A percentile compares a stretch with the other conserved stretches of the same genome.
phyloP scores from a whole-genome alignment of 1,140 invertebrate genomes.

The Prorops nasuta region DNA sequence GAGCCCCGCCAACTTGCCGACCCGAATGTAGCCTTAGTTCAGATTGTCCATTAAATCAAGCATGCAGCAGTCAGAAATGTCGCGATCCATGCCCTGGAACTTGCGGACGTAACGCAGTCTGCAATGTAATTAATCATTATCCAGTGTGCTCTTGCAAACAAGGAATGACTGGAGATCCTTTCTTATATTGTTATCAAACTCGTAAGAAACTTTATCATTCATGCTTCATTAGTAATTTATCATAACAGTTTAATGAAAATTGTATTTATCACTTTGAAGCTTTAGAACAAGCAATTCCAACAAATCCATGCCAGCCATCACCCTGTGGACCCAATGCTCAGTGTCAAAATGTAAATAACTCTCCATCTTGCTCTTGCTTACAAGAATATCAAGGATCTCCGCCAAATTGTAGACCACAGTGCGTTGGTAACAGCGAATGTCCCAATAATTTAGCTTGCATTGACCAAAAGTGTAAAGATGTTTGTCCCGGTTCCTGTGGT shows the following conservation, averaged over 20 bases:
- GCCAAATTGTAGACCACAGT: constrained; percentile 72
- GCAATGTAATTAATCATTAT: constrained; percentile 70
- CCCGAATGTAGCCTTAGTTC: constrained; percentile 73
- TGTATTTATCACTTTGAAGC: too few species aligned
- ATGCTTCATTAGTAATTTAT: too few species aligned
- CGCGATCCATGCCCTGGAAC: constrained; percentile 69
- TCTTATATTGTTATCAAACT: constrained; percentile 68
- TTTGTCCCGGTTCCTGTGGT: constrained; percentile 74
- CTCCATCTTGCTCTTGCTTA: constrained; percentile 71
- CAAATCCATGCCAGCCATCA: constrained; percentile 73
- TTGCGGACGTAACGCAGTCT: constrained; percentile 70
- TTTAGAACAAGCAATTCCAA: too few species aligned
- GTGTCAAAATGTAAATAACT: constrained; percentile 65
- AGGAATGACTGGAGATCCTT: constrained; percentile 72
- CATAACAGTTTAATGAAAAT: too few species aligned
- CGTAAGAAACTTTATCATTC: too few species aligned
- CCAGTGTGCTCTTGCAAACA: constrained; percentile 69
- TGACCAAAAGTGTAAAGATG: constrained; percentile 75
- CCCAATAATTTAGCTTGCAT: constrained; percentile 67
- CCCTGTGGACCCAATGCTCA: constrained; percentile 77
- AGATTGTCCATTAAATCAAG: constrained; percentile 68
- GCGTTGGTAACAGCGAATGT: constrained; percentile 72
- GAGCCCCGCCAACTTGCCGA: constrained; percentile 69
- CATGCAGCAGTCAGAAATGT: constrained; percentile 72
- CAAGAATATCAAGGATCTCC: constrained; percentile 71